Base-by-base conservation (phyloP, 64 coral and sea anemone genomes). In the Pachyseris speciosa region DNA sequence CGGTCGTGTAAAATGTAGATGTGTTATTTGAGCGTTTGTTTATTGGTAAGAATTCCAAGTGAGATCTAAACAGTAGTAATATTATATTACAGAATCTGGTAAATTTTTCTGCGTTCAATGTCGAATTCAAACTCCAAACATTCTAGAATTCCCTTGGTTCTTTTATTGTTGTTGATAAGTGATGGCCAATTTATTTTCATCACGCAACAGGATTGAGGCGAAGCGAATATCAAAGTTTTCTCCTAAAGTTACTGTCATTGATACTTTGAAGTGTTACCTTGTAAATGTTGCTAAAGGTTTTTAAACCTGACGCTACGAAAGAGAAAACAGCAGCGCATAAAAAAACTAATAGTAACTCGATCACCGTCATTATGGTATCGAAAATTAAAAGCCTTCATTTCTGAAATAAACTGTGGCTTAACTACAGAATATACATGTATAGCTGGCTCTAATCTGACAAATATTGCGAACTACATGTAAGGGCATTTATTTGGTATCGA, bases 101-200 rank as follows among this genome's bases (percentile, higher is more conserved):
- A n/a, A n/a, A n/a, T n/a, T n/a, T n/a, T n/a, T n/a, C n/a, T n/a
- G n/a, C n/a, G n/a, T 74, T 76, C 45, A 28, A 17, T 76, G 8
- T 50, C 44, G 16, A 51, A 30, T 50, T 76, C 26, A 48, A 33
- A 76, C 15, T 28, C 2, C 1, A 37, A 22, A 37, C 7, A 25
- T 76, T 50, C 26, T 24, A 51, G 10, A 27, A 76, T 76, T 76
- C 73, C 73, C 24, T 76, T 48, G 16, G 72, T 75, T 76, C 45
- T 17, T 48, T 76, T n/a, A n/a, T n/a, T 49, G 72, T 49, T 28
- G 10, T 43, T 72, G 69, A 42, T 32, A 72, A 24, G 69, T 22
- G 37, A 31, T 13, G 12, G 7, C 25, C 40, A 11, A 5, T 33
- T 49, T 73, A n/a, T 20, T 45, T 45, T 73, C 45, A 76, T 33